These are phyloP conservation scores for Neotoxoptera formosana DNA, from an alignment of 1,140 invertebrate genomes.

Conservation along the genomic window DNA sequence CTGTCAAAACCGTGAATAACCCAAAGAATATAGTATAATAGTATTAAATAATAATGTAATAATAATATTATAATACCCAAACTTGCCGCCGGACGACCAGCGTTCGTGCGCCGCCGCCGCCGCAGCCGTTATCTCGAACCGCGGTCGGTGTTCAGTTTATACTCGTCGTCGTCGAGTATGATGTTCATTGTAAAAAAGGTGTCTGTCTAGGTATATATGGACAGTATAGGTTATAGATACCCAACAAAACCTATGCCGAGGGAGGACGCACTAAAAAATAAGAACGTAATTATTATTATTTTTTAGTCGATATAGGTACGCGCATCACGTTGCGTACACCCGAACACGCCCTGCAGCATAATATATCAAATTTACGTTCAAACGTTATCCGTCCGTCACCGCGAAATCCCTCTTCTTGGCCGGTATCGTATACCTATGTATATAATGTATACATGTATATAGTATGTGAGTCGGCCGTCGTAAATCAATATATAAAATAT, in stretches of 20 bases:
- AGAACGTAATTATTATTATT: conserved; percentile 8
- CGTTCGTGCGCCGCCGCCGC: not conserved
- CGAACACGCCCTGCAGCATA: not conserved
- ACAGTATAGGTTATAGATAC: not conserved
- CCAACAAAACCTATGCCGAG: not conserved
- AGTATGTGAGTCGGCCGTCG: not conserved
- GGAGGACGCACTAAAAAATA: not conserved
- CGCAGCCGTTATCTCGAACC: not conserved
- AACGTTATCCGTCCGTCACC: not conserved
- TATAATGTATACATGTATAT: not conserved
- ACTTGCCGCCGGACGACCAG: not conserved
- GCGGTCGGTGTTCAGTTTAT: not conserved
- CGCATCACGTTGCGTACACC: not conserved
- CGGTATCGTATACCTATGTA: not conserved
- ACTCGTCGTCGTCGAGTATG: not conserved
- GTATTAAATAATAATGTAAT: not conserved
- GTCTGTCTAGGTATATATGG: not conserved
- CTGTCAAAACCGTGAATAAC: conserved; percentile 11
- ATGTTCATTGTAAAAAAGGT: not conserved
- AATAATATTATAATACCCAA: not conserved
- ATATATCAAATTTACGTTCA: conserved; percentile 10
- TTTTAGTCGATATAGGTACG: not conserved
- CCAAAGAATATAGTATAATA: not conserved
- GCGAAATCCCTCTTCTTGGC: not conserved
- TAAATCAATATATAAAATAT: not conserved